Percentiles rank a stretch among this genome's conserved stretches.
These are phyloP conservation scores for Gambusia yucatana DNA, from an alignment of 2,797 vertebrate species.

Conservation along the genomic window DNA sequence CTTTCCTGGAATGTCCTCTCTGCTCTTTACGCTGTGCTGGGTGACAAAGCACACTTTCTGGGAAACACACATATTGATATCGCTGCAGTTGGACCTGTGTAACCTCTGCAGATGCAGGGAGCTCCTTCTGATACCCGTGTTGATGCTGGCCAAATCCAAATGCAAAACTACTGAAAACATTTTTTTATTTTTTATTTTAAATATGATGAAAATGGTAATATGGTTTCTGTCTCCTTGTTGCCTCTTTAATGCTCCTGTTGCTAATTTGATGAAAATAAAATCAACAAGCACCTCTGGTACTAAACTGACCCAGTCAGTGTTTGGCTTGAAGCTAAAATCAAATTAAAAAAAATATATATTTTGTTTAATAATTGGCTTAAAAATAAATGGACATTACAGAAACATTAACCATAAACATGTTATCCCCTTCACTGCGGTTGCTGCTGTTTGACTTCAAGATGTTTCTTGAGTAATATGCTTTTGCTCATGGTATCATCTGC, in stretches of 20 bases:
- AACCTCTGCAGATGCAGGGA: background rate
- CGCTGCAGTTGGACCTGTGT: background rate
- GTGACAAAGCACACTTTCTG: background rate
- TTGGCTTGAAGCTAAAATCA: background rate
- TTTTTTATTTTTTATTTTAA: background rate
- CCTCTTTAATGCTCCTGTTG: background rate
- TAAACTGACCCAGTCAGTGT: background rate
- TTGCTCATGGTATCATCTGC: background rate
- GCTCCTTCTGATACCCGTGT: background rate
- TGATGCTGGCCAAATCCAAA: background rate
- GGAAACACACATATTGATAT: background rate
- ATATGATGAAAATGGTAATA: background rate
- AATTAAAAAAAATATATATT: background rate
- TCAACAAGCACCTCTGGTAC: background rate
- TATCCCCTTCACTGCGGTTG: background rate
- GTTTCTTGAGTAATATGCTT: background rate
- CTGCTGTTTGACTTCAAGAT: background rate
- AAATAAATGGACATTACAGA: background rate
- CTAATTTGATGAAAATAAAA: background rate
- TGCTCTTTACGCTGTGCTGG: background rate
- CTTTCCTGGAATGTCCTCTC: background rate
- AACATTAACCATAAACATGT: background rate
- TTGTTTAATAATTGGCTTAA: background rate
- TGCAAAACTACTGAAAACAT: too few relatives aligned
- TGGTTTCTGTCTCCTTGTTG: background rate